phyloP scores from a whole-genome alignment of 2,797 vertebrate species.

The Gymnothorax reevesii region DNA sequence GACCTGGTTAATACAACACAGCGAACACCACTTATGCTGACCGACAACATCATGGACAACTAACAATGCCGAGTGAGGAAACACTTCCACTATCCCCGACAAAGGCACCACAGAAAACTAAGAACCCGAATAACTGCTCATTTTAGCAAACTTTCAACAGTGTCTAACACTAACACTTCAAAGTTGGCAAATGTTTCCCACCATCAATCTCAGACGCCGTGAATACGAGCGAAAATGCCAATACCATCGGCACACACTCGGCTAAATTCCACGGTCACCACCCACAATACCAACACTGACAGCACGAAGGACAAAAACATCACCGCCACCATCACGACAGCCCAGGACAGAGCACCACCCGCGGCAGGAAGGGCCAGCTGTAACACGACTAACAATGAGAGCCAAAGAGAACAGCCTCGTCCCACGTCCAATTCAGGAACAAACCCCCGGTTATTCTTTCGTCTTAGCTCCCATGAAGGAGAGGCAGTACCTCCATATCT shows the following conservation, averaged over 20 bases:
- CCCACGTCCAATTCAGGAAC: neutral
- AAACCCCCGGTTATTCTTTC: neutral
- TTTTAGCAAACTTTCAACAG: neutral
- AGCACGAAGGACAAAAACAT: neutral
- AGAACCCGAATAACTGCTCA: neutral
- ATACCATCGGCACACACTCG: neutral
- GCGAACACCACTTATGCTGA: neutral
- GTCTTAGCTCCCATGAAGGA: neutral
- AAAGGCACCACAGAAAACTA: neutral
- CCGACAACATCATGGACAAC: neutral
- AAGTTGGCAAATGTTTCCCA: neutral
- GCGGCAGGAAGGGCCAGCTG: neutral
- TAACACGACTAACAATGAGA: neutral
- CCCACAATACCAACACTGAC: neutral
- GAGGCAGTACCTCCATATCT: slow-evolving; percentile 75
- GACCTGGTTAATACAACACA: neutral
- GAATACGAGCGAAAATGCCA: neutral
- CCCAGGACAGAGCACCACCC: neutral
- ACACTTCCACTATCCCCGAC: neutral
- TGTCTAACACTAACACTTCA: neutral
- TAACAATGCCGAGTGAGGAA: neutral
- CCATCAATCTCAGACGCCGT: neutral
- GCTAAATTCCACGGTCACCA: neutral
- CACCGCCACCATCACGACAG: neutral
- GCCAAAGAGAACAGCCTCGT: neutral